Base-by-base conservation (phyloP, 2,888 invertebrate species). In the Cheilosia grossa region DNA sequence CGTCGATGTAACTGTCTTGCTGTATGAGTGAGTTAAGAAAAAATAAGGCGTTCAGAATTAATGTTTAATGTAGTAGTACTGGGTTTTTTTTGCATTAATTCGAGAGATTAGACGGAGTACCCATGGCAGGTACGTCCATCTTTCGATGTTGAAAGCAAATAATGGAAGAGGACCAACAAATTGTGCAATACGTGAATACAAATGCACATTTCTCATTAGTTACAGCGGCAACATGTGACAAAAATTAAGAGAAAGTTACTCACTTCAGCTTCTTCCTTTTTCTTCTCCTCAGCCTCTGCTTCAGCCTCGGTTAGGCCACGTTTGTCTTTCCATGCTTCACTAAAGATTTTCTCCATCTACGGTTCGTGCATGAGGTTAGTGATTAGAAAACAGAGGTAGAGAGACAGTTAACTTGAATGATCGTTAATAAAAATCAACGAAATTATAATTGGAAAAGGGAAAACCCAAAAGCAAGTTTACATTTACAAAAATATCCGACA, bases 311-410 rank as follows among this genome's bases (percentile, higher is more conserved):
- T 88, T 82, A 95, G 92, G 0, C 97, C 97, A 56, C 96, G 94
- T 90, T 96, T 96, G 88, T 96, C 97, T 89, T 95, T 95, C 97
- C 97, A 97, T 61, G 97, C 97, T 91, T 95, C 96, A 90, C 97
- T 97, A 92, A 97, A 97, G 92, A 98, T 97, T 92, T 97, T 97
- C 93, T 98, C 97, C 96, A 98, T 96, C 98, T 98, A 92, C 64
- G 87, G 33, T 78, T 73, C 47, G 61, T 63, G 49, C 54, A 70
- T 42, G 4, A 21, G 17, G 70, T 83, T 80, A 80, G 75, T 70
- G 21, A 44, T 53, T 17, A 2, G 6, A 49, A 75, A 72, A 77
- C 47, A 69, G 5, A 56, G 10, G 19, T 21, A 15, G 2, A 24
- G 24, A 24, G 17, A 17, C 42, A 44, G 42, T 37, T 61, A 42